Base-by-base conservation (phyloP, 2,888 invertebrate genomes). In the Aproaerema taeniolella region DNA sequence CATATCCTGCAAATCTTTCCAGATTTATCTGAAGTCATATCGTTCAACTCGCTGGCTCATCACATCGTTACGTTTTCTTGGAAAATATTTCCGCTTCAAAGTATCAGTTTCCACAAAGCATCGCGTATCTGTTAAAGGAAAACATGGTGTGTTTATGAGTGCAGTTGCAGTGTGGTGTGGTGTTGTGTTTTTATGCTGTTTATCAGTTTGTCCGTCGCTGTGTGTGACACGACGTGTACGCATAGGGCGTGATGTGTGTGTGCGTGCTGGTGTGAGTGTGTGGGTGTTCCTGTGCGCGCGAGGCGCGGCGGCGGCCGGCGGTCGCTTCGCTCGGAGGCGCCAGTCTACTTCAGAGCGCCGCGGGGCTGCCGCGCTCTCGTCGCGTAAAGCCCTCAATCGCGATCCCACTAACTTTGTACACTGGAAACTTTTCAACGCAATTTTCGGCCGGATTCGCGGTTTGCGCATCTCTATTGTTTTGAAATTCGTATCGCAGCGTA, bases 341-440 rank as follows among this genome's bases (percentile, higher is more conserved):
- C 83, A 86, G 82, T 86, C 70, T 67, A 68, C 60, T 71, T 68
- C 70, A 58, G 73, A 80, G 62, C 80, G 80, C 69, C 66, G 74
- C 68, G 73, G 70, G 80, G 77, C 55, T 73, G 74, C 68, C 73
- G 77, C 73, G 81, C 58, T 63, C 55, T 56, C 55, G 64, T 46
- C 73, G 79, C 68, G 74, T 68, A 55, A 65, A 70, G 65, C 70
- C 69, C 70, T 64, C 55, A 57, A 58, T 76, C 80, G 71, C 83
- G 83, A 81, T 77, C 72, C 65, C 58, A 65, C 59, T 64, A 82
- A 85, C 79, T 86, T 86, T 83, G 76, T 80, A 66, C 68, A 78
- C 77, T 82, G 85, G 86, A 86, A 86, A 86, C 85, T 86, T 86
- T 86, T 83, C 65, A 72, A 69, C 73, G 67, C 70, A 68, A 67